A percentile compares a stretch with the other conserved stretches of the same genome.
Evolutionary conservation across 2,888 invertebrate genomes (phyloP).

Genomic region (Cenopis cana): DNA sequence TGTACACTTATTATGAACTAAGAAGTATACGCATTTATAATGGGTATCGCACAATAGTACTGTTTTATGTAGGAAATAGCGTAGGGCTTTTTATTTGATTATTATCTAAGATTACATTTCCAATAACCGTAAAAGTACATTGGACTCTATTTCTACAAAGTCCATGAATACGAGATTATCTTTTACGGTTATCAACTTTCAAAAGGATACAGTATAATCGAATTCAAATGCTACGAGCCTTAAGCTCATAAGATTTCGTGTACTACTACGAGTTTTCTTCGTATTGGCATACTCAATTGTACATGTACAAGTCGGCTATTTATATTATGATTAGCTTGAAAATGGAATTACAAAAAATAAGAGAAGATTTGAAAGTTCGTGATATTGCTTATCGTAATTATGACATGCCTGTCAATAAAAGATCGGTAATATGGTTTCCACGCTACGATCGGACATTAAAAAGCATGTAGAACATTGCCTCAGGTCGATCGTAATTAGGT

Average conservation of each 20-base stretch:
- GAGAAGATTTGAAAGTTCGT: no score
- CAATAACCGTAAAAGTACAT: neutral
- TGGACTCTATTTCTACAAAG: neutral
- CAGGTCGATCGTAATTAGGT: neutral
- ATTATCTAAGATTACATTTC: neutral
- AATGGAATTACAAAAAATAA: no score
- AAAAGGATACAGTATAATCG: conserved; percentile 6
- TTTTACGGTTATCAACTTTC: conserved; percentile 9
- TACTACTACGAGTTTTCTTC: neutral
- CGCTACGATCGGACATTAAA: neutral
- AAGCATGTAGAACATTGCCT: neutral
- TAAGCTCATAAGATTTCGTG: neutral
- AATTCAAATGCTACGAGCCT: conserved; percentile 14
- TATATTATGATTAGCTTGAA: neutral
- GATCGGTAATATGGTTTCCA: neutral
- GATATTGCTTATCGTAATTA: no score
- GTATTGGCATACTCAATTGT: neutral
- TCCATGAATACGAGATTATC: conserved; percentile 14
- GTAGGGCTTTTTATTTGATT: neutral
- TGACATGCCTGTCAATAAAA: no score
- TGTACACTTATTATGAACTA: neutral
- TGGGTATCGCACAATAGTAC: neutral
- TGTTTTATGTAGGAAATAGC: neutral
- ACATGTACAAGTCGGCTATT: neutral
- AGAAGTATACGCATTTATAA: neutral